Percentiles rank a stretch among this genome's conserved stretches.
Evolutionary conservation across 1,140 invertebrate genomes (phyloP).

Genomic region (Harpegnathos saltator): DNA sequence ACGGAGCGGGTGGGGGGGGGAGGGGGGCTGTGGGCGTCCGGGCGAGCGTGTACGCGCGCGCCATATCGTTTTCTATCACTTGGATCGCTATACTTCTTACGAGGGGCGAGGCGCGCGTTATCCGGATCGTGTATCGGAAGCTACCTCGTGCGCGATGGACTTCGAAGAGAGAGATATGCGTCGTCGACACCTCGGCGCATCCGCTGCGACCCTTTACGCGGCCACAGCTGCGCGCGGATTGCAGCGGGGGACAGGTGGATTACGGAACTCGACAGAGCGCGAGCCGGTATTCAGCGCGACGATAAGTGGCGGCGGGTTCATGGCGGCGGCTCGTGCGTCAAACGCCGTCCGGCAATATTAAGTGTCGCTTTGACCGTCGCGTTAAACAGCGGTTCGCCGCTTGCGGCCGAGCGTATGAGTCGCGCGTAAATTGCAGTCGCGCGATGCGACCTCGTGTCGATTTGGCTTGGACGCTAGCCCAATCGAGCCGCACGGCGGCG

Average conservation of each 20-base stretch:
- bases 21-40: no score
- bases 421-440: slow-evolving; percentile 1
- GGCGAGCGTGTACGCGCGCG: background rate
- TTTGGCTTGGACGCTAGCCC: slow-evolving; percentile 26
- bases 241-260: slow-evolving; percentile 18
- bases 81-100: background rate
- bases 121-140: slow-evolving; percentile 35
- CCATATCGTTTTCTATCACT: background rate
- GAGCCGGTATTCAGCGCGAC: slow-evolving; percentile 29
- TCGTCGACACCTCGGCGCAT: slow-evolving; percentile 42
- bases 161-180: slow-evolving; percentile 30
- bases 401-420: slow-evolving; percentile 2
- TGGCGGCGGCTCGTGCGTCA: slow-evolving; percentile 7
- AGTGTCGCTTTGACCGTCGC: slow-evolving; percentile 35
- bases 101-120: slow-evolving; percentile 12
- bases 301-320: slow-evolving; percentile 40
- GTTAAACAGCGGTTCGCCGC: slow-evolving; percentile 31
- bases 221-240: slow-evolving; percentile 22
- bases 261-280: slow-evolving; percentile 44
- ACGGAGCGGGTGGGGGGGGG: no score
- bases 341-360: slow-evolving; percentile 29
- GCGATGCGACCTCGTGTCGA: slow-evolving; percentile 13
- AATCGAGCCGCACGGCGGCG: background rate
- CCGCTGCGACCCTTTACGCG: slow-evolving; percentile 39
- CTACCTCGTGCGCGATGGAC: slow-evolving; percentile 25